Evolutionary conservation across 2,888 invertebrate genomes (phyloP), one percentile per base, ranked within the genome.

Genomic region (Atethmia centrago): DNA sequence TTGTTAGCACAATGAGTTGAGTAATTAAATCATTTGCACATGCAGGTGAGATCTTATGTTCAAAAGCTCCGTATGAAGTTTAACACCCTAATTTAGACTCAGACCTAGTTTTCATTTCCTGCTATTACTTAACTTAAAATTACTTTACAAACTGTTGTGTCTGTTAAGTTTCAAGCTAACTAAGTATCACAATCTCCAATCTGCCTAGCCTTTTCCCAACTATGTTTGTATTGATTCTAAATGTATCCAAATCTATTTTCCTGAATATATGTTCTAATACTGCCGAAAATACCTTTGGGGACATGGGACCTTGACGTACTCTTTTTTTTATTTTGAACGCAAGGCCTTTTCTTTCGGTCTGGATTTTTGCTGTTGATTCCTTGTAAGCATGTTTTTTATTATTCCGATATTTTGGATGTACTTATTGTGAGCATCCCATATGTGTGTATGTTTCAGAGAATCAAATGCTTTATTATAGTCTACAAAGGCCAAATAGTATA

Each of bases 1-100:
- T 55, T 69, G 31, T 42, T 49, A 28, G 19, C 31, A 59, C 45
- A 78, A 61, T 53, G 47, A 77, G 31, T 77, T 31, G 31, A 61
- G 16, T 47, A 53, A 59, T 59, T 59, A 59, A 47, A 45, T 59
- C 40, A 77, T 68, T 68, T 53, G 16, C 47, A 47, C 25, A 68
- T 61, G 21, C 47, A 61, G 40, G 16, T 53, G 19, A 68, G 28
- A 59, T 25, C 5, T 74, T 56, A 19, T 25, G 9, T 56, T 63
- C 40, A 40, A 42, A n/a, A 40, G n/a, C 56, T 28, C 14, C 12
- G 28, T 71, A 25, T 40, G 12, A 74, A 19, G 36, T 45, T 1
- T 36, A 36, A 21, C 10, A 28, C 2, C 16, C 4, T 40, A 25
- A 14, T 62, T 51, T 51, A 53, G 9, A 65, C 28, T 51, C 19